phyloP scores from a whole-genome alignment of 2,113 vertebrate species.

The Mixornis gularis region DNA sequence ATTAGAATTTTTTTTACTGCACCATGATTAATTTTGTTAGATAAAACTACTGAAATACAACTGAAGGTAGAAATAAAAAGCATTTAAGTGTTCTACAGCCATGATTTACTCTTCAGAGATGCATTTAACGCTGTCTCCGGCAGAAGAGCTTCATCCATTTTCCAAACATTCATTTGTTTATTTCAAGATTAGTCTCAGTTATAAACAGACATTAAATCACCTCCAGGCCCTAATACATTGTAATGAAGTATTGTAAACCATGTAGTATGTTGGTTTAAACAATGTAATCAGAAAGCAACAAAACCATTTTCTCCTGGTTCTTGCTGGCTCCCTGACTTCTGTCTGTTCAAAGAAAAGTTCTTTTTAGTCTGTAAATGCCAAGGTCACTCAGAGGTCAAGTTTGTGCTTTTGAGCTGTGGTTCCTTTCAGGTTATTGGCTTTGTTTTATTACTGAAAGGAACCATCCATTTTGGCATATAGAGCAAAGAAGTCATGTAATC shows the following conservation, averaged over 20 bases:
- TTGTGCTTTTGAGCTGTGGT: conserved; percentile 62
- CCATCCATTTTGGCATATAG: conserved; percentile 66
- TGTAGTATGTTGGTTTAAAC: conserved; percentile 73
- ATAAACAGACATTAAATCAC: conserved; percentile 74
- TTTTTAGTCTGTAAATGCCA: conserved; percentile 57
- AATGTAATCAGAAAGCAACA: conserved; percentile 72
- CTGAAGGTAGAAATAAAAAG: conserved; percentile 55
- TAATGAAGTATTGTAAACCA: conserved; percentile 75
- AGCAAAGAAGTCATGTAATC: conserved; percentile 67
- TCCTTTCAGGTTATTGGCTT: conserved; percentile 67
- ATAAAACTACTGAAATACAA: conserved; percentile 47
- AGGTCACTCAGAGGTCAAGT: conserved; percentile 71
- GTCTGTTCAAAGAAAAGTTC: conserved; percentile 59
- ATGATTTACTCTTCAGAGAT: conserved; percentile 51
- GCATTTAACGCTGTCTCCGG: conserved; percentile 50
- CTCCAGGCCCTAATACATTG: conserved; percentile 65
- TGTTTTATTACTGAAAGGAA: conserved; percentile 73
- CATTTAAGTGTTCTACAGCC: conserved; percentile 36
- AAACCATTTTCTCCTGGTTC: conserved; percentile 57
- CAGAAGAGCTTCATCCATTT: conserved; percentile 58
- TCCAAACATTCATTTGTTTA: conserved; percentile 72
- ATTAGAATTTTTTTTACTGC: conserved; percentile 15
- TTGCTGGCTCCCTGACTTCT: conserved; percentile 56
- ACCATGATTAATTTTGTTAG: conserved; percentile 42
- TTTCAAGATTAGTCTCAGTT: conserved; percentile 65